A percentile compares a stretch with the other conserved stretches of the same genome.
These are phyloP conservation scores for Oryzias woworae DNA, from an alignment of 2,113 vertebrate genomes.

Conservation along the genomic window DNA sequence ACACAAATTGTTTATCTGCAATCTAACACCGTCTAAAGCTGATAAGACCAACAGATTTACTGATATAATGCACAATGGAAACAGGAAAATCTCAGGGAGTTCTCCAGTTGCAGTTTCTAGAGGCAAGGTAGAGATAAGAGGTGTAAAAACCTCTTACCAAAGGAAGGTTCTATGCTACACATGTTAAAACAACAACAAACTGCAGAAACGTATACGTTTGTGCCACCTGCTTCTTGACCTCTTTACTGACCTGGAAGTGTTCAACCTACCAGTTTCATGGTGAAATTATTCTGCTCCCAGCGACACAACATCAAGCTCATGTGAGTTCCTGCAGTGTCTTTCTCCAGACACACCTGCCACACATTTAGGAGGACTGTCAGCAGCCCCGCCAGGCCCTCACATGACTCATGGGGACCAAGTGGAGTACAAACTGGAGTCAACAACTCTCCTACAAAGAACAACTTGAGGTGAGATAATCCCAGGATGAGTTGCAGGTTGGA, in stretches of 20 bases:
- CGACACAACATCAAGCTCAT: constrained; percentile 91
- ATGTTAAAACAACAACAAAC: too few relatives aligned
- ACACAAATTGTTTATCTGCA: constrained; percentile 21
- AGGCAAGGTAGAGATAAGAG: not conserved
- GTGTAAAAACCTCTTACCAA: not conserved
- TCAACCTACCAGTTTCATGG: constrained; percentile 92
- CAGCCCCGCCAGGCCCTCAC: constrained; percentile 16
- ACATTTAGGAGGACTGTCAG: constrained; percentile 16
- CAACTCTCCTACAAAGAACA: not conserved
- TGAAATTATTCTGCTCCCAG: constrained; percentile 88
- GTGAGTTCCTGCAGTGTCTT: constrained; percentile 42
- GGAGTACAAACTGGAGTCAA: constrained; percentile 1
- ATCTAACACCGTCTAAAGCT: constrained; percentile 18
- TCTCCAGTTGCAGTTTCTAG: constrained; percentile 11
- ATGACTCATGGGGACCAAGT: constrained; percentile 31
- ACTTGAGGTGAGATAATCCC: constrained; percentile 5
- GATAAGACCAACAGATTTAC: constrained; percentile 24
- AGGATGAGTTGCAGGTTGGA: constrained; percentile 12
- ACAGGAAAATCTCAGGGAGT: constrained; percentile 6
- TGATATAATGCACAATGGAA: not conserved
- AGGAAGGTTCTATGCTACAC: too few relatives aligned
- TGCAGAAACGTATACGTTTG: too few relatives aligned
- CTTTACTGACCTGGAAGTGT: constrained; percentile 28
- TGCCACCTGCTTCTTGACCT: constrained; percentile 16
- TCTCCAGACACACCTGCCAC: constrained; percentile 73